Evolutionary conservation across 2,797 vertebrate genomes (phyloP).

Genomic region (Lacerta viridis): DNA sequence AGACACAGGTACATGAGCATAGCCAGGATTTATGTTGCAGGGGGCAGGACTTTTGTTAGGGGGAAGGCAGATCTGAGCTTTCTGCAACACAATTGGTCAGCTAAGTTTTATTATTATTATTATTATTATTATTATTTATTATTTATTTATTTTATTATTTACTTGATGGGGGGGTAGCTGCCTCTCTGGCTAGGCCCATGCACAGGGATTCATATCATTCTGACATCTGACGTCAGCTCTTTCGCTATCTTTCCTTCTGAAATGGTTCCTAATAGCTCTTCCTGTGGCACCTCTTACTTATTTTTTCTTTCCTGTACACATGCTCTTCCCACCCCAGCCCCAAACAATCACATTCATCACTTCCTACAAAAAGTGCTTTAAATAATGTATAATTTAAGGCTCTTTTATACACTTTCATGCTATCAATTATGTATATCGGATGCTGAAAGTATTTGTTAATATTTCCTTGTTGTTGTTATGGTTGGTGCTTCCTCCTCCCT

Average conservation of each 20-base stretch:
- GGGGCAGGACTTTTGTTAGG: too few relatives aligned
- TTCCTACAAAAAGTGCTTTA: constrained; percentile 69
- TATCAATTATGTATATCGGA: constrained; percentile 73
- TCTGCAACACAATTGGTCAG: too few relatives aligned
- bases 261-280: not conserved
- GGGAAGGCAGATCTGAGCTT: too few relatives aligned
- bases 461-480: constrained; percentile 53
- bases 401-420: constrained; percentile 54
- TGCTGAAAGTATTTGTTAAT: constrained; percentile 53
- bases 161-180: too few relatives aligned
- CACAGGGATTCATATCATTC: not conserved
- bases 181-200: too few relatives aligned
- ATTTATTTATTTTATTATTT: too few relatives aligned
- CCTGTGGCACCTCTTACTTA: not conserved
- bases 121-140: too few relatives aligned
- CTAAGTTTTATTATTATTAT: too few relatives aligned
- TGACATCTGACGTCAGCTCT: not conserved
- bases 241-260: not conserved
- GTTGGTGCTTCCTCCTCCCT: constrained; percentile 16
- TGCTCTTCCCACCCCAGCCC: not conserved
- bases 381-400: constrained; percentile 70
- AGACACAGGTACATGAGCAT: not conserved
- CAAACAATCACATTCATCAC: constrained; percentile 63
- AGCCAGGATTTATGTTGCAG: too few relatives aligned
- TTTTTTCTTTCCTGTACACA: constrained; percentile 25